Evolutionary conservation across 2,113 vertebrate genomes (phyloP).

Genomic region (Prolemur simus): DNA sequence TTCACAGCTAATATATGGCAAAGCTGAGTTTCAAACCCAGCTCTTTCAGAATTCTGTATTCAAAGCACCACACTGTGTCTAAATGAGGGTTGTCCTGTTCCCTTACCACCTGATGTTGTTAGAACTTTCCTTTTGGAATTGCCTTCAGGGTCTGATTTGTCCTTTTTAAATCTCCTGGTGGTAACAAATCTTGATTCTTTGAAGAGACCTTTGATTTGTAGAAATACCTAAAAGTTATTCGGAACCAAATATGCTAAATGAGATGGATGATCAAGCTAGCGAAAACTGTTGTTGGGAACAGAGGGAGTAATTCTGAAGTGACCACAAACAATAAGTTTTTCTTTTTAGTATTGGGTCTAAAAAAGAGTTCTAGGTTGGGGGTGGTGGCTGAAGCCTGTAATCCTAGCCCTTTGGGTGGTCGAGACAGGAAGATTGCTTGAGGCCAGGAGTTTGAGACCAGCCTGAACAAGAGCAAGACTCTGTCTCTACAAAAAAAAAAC

Average conservation of each 20-base stretch:
- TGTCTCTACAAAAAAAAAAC: no score
- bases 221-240: background rate
- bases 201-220: background rate
- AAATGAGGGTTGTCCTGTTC: background rate
- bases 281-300: background rate
- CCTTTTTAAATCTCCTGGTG: conserved; percentile 7
- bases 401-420: no score
- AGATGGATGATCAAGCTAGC: background rate
- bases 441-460: background rate
- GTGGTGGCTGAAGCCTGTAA: no score
- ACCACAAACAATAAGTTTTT: background rate
- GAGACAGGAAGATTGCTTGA: no score
- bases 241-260: background rate
- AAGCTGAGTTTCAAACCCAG: background rate
- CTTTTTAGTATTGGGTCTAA: background rate
- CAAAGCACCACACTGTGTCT: background rate
- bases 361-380: background rate
- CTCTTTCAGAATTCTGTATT: background rate
- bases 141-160: background rate
- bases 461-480: background rate
- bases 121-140: background rate
- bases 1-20: background rate
- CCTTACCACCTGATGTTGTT: background rate
- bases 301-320: background rate
- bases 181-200: conserved; percentile 1